These are phyloP conservation scores for Ceuthmochares aereus DNA, from an alignment of 2,113 vertebrate species.

Conservation along the genomic window DNA sequence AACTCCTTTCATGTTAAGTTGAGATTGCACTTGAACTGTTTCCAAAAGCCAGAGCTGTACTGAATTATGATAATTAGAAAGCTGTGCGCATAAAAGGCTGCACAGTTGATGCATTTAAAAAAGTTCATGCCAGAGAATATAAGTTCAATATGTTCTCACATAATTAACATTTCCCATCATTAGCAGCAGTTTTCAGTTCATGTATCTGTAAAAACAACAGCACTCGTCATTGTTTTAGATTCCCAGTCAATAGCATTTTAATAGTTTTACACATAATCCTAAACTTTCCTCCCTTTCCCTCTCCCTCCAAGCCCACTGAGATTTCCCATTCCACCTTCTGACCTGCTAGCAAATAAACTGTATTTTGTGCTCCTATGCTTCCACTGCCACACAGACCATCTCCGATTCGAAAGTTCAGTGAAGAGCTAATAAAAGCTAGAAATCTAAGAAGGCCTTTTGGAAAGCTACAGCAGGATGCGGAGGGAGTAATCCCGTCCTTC, in stretches of 20 bases:
- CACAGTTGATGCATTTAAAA: slow-evolving; percentile 76
- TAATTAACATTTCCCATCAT: slow-evolving; percentile 84
- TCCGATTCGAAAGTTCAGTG: background rate
- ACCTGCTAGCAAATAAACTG: background rate
- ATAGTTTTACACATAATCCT: slow-evolving; percentile 65
- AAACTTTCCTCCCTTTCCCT: slow-evolving; percentile 38
- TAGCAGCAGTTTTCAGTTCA: slow-evolving; percentile 82
- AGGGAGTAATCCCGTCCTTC: background rate
- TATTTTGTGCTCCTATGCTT: background rate
- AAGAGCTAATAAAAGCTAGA: background rate
- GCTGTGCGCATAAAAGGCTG: slow-evolving; percentile 79
- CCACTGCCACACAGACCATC: background rate
- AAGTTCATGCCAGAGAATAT: slow-evolving; percentile 83
- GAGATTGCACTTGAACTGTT: slow-evolving; percentile 79
- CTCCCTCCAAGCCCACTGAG: background rate
- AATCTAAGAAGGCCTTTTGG: background rate
- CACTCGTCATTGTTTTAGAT: slow-evolving; percentile 65
- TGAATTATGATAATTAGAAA: slow-evolving; percentile 86
- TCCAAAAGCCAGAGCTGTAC: slow-evolving; percentile 78
- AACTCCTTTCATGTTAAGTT: slow-evolving; percentile 79
- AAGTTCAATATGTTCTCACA: slow-evolving; percentile 85
- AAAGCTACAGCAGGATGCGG: background rate
- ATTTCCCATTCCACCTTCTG: slow-evolving; percentile 20
- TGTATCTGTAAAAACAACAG: slow-evolving; percentile 79
- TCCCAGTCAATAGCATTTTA: slow-evolving; percentile 65